Evolutionary conservation across 2,888 invertebrate genomes (phyloP), one percentile per base, ranked within the genome.

Genomic region (Desoria tigrina): DNA sequence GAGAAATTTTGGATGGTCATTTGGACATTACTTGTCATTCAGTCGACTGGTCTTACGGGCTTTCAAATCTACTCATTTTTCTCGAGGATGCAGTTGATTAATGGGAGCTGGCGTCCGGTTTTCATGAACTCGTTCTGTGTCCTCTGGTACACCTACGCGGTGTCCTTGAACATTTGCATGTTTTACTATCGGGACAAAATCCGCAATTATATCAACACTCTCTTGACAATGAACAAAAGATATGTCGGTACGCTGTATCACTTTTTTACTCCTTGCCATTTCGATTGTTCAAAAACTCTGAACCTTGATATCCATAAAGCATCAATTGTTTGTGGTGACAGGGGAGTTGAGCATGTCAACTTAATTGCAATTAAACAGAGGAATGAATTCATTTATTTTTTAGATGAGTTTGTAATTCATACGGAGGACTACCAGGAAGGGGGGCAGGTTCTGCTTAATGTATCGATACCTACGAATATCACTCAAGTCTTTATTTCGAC

Each of bases 151-250:
- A 28, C 26, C 21, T 68, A 58, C 24, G 62, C 63, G 1, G 50
- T 60, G 4, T 60, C 32, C n/a, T 65, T 68, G 11, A 65, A 63
- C 21, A 23, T 65, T 1, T 56, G 49, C 42, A 56, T 65, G 63
- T 55, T 28, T 32, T n/a, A 49, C 2, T 59, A 68, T 55, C 61
- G 50, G 32, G 68, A 68, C 11, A 1, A 62, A 51, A 66, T 64
- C 16, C 63, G 65, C 4, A 42, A 63, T 16, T 66, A 66, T 26
- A 66, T 69, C n/a, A 69, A 69, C 37, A 69, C 66, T 7, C 14
- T 69, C 49, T 32, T 69, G 2, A 27, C n/a, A 6, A 61, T 63
- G 7, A 69, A 63, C 39, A 50, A 63, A 26, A 27, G 39, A n/a
- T 39, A 49, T n/a, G 58, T n/a, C 16, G 58, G 58, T 58, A 45